Percentiles rank a stretch among this genome's conserved stretches.
Evolutionary conservation across 2,888 invertebrate species (phyloP).

Genomic region (Hedychridium roseum): DNA sequence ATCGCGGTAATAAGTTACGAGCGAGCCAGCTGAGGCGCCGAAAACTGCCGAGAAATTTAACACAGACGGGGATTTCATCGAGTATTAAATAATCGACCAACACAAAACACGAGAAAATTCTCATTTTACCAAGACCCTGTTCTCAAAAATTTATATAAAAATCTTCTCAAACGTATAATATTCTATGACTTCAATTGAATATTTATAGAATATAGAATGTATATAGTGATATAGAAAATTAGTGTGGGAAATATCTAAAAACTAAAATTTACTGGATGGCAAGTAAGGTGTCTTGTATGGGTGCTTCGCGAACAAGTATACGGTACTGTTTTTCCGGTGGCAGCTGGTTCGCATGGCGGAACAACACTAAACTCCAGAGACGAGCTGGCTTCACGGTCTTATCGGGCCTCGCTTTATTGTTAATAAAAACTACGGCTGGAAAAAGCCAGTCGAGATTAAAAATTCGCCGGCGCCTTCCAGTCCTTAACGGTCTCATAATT

Average conservation of each 20-base stretch:
- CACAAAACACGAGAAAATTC: too few relatives aligned
- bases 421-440: constrained; percentile 42
- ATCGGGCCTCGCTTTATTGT: constrained; percentile 39
- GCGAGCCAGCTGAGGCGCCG: background rate
- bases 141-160: too few relatives aligned
- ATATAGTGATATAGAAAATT: too few relatives aligned
- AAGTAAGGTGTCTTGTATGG: constrained; percentile 20
- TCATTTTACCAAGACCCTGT: too few relatives aligned
- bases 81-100: too few relatives aligned
- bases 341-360: constrained; percentile 44
- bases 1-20: constrained; percentile 40
- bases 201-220: too few relatives aligned
- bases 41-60: too few relatives aligned
- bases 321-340: constrained; percentile 39
- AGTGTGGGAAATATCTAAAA: too few relatives aligned
- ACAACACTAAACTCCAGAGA: constrained; percentile 36
- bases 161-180: too few relatives aligned
- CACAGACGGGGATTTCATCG: too few relatives aligned
- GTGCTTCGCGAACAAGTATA: constrained; percentile 27
- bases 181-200: too few relatives aligned
- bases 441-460: constrained; percentile 38
- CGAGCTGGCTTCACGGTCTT: constrained; percentile 21
- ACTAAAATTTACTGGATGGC: too few relatives aligned
- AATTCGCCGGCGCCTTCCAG: constrained; percentile 34
- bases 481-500: constrained; percentile 47